Base-by-base conservation (phyloP, 1,140 invertebrate species). In the Sarcophaga bullata region DNA sequence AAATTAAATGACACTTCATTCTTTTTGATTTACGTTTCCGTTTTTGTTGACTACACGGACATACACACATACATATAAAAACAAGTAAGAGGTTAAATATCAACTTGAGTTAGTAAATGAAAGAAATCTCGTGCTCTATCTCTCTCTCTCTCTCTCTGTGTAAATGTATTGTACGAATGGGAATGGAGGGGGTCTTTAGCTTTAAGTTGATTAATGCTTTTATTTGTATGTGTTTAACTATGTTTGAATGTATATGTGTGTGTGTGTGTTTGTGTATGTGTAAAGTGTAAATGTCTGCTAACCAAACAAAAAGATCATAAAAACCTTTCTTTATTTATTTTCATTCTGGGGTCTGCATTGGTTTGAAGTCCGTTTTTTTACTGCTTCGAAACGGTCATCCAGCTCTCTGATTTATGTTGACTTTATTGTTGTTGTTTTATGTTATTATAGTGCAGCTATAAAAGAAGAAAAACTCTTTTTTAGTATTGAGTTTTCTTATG, bases 1-100 rank as follows among this genome's bases (percentile, higher is more conserved):
- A 89, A 89, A 89, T 89, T 89, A 89, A 89, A 86, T 87, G 88
- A 88, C 88, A 89, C 88, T 88, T 89, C 88, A 89, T 89, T 89
- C 86, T 86, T 89, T 88, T 89, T 89, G 88, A 89, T 89, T 89
- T 89, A 86, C 78, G 76, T 82, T 82, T 50, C 82, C 76, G 78
- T 82, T 80, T 37, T 80, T 68, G 58, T 76, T 80, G 54, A 50
- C 48, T 81, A 73, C 25, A 2, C 19, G 11, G 46, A 52, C 52
- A 15, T 2, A 49, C 75, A 49, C 5, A 37, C 9, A 68, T 17
- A 25, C 17, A 52, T 13, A n/a, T n/a, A 13, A 58, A 11, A 58
- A 7, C 52, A 58, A 13, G 1, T 58, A 58, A 11, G n/a, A 58
- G 8, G 15, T 15, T 37, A 37, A 37, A 37, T 37, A 37, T 1